Evolutionary conservation across 2,113 vertebrate species (phyloP), one percentile per base, ranked within the genome.

Genomic region (Colossoma macropomum): DNA sequence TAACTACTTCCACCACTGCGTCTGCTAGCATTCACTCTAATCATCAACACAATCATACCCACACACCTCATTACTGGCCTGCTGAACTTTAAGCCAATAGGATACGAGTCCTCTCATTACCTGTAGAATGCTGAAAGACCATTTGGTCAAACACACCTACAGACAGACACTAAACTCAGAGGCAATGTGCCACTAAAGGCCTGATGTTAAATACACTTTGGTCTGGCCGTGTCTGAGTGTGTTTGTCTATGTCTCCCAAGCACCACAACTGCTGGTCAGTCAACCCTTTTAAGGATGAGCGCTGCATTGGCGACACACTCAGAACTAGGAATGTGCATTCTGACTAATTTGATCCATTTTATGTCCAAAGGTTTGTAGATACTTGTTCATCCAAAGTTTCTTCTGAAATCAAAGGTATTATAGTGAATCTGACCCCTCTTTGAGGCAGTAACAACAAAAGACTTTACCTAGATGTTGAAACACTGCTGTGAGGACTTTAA

Each of bases 81-180:
- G 34, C n/a, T 79, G 50, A 27, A 59, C 9, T 30, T 30, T 65
- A n/a, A 63, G 23, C n/a, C 74, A 2, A 56, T 59, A n/a, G 13
- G n/a, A 41, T 75, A 48, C 25, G 62, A 34, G 45, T 54, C 63
- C 52, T 66, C 48, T 82, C 34, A 75, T 86, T 82, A 79, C 34
- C 48, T 32, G 54, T 27, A 54, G 27, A 59, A 74, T 60, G 63
- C 12, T 16, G 56, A 65, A 50, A 19, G 27, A 21, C 27, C 38
- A 54, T 77, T 38, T 78, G 75, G 17, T 65, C 54, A 75, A 81
- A 85, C 62, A 63, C 69, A 77, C 28, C 68, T 25, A 82, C 62
- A 70, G 65, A 75, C 71, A 68, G 50, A 62, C 50, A 21, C 25
- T 68, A 32, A 77, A 66, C 60, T 66, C 65, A 27, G 30, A 15